These are phyloP conservation scores for Labeo catla DNA, from an alignment of 2,113 vertebrate genomes.

Conservation along the genomic window DNA sequence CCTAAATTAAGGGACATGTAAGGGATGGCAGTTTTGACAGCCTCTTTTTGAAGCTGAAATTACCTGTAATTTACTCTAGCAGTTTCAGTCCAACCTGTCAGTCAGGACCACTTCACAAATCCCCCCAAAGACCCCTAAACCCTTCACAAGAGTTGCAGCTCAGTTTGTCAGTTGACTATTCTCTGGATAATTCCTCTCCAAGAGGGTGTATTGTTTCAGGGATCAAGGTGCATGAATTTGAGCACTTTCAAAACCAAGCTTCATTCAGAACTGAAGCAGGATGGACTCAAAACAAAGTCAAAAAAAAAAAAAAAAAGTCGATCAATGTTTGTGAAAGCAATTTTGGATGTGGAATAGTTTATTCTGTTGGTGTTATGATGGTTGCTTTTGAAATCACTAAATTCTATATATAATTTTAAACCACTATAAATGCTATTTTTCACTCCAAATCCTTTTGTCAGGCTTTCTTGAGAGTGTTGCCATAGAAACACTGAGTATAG, in stretches of 20 bases:
- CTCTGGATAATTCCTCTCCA: slow-evolving; percentile 8
- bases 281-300: not conserved
- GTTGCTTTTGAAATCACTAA: slow-evolving; percentile 9
- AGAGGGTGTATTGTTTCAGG: slow-evolving; percentile 19
- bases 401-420: not conserved
- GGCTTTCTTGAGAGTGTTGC: slow-evolving; percentile 47
- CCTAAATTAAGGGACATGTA: not conserved
- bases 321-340: not conserved
- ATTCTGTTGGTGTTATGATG: not conserved
- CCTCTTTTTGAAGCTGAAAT: not conserved
- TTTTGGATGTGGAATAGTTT: not conserved
- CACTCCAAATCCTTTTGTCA: slow-evolving; percentile 38
- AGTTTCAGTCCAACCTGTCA: slow-evolving; percentile 18
- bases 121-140: not conserved
- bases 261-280: not conserved
- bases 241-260: not conserved
- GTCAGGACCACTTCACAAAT: slow-evolving; percentile 8
- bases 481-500: slow-evolving; percentile 44
- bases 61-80: not conserved
- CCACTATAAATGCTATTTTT: slow-evolving; percentile 24
- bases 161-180: not conserved
- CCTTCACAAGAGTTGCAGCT: slow-evolving; percentile 4
- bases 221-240: not conserved
- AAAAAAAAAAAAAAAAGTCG: not conserved
- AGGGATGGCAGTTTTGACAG: not conserved